A percentile compares a stretch with the other conserved stretches of the same genome.
Evolutionary conservation across 2,888 invertebrate genomes (phyloP).

Genomic region (Julus scandinavius): DNA sequence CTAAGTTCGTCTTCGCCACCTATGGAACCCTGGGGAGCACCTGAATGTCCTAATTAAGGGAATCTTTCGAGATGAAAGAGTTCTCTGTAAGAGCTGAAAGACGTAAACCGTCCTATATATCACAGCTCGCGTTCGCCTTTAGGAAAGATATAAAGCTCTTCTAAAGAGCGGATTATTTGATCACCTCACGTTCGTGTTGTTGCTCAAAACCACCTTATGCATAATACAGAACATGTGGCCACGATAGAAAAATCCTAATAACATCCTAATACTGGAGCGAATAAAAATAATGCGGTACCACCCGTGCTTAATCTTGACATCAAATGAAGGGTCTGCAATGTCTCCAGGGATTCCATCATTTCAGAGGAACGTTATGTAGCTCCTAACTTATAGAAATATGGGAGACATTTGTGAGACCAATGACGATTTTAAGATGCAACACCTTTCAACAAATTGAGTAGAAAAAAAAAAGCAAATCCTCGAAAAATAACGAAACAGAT

Average conservation of each 20-base stretch:
- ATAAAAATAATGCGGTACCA: neutral
- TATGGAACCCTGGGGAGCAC: conserved; percentile 3
- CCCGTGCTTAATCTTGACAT: neutral
- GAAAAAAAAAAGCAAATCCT: neutral
- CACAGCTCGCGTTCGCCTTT: neutral
- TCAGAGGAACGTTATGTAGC: neutral
- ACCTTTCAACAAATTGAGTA: neutral
- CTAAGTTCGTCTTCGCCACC: conserved; percentile 35
- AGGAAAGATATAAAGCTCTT: conserved; percentile 30
- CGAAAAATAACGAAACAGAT: neutral
- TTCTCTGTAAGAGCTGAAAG: conserved; percentile 15
- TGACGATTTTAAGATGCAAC: too few relatives aligned
- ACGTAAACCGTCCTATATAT: conserved; percentile 17
- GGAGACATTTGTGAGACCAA: too few relatives aligned
- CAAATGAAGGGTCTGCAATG: neutral
- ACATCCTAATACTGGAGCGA: neutral
- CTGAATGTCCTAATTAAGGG: conserved; percentile 30
- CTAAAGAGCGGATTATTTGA: conserved; percentile 17
- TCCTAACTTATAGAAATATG: too few relatives aligned
- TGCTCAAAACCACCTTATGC: conserved; percentile 35
- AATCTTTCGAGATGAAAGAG: conserved; percentile 35
- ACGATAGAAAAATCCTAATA: conserved; percentile 4
- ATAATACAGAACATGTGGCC: conserved; percentile 17
- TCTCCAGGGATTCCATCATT: neutral
- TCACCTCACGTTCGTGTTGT: conserved; percentile 17